phyloP scores from a whole-genome alignment of 2,113 vertebrate species.

The Sclerurus mexicanus region DNA sequence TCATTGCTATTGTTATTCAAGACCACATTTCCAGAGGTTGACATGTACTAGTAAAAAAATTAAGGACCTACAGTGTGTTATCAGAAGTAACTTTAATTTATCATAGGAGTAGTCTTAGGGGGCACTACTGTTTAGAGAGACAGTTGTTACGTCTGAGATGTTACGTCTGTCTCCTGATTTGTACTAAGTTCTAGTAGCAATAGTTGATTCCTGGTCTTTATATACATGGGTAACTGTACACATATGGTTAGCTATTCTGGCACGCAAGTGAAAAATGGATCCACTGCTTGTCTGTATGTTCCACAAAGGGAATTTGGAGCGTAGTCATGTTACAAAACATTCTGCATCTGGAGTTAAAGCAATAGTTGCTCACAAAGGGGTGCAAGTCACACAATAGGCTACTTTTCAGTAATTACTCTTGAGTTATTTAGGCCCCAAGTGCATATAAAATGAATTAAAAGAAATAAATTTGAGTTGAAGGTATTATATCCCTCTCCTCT shows the following conservation, averaged over 20 bases:
- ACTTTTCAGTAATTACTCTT: conserved; percentile 59
- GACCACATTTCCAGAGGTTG: neutral
- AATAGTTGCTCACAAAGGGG: conserved; percentile 54
- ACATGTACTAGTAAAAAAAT: conserved; percentile 5
- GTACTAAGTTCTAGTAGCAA: neutral
- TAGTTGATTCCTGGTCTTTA: neutral
- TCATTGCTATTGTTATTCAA: neutral
- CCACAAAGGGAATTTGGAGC: neutral
- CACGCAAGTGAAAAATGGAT: conserved; percentile 3
- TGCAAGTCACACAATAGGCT: conserved; percentile 55
- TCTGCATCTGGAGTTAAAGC: conserved; percentile 55
- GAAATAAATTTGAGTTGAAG: conserved; percentile 64
- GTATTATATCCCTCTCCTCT: conserved; percentile 48
- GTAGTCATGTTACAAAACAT: neutral
- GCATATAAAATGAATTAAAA: conserved; percentile 69
- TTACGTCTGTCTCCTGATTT: neutral
- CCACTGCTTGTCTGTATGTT: neutral
- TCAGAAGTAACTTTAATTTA: neutral
- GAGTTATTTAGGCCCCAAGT: conserved; percentile 54
- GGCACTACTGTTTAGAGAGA: neutral
- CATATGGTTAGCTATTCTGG: neutral
- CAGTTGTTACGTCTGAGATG: neutral
- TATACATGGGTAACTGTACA: neutral
- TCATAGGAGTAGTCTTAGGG: neutral
- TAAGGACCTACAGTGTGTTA: neutral